These are phyloP conservation scores for Theretra japonica DNA, from an alignment of 2,888 invertebrate genomes.

Conservation along the genomic window DNA sequence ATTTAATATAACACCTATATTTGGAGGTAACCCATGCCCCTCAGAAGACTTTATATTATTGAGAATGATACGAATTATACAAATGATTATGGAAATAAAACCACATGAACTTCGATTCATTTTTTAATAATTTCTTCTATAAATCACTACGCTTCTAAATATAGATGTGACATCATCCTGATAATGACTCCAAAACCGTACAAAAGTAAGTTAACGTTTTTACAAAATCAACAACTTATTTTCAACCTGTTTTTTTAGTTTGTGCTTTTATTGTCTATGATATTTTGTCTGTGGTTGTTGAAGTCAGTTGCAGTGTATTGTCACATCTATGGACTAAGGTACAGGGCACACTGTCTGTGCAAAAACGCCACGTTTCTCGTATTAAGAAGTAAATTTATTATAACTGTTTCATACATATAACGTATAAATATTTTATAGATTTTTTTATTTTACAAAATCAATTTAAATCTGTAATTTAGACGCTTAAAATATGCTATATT, in stretches of 20 bases:
- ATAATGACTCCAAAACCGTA: neutral
- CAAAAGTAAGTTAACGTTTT: neutral
- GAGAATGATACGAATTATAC: neutral
- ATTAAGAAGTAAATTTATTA: no score
- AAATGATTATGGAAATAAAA: neutral
- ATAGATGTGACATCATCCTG: neutral
- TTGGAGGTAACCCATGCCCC: no score
- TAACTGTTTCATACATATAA: no score
- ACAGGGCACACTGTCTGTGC: neutral
- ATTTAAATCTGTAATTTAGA: no score
- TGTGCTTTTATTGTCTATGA: slow-evolving; percentile 2
- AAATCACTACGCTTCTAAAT: slow-evolving; percentile 18
- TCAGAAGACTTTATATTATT: no score
- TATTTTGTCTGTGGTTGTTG: slow-evolving; percentile 7
- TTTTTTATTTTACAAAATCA: no score
- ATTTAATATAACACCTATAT: no score
- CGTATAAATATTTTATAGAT: no score
- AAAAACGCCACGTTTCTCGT: neutral
- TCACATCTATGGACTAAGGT: slow-evolving; percentile 11
- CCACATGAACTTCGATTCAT: slow-evolving; percentile 8
- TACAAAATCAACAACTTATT: slow-evolving; percentile 10
- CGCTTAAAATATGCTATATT: no score
- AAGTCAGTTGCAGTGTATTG: neutral
- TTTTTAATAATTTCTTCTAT: slow-evolving; percentile 20
- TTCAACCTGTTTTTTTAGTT: neutral